A percentile compares a stretch with the other conserved stretches of the same genome.
These are phyloP conservation scores for Brachyhypopomus gauderio DNA, from an alignment of 2,113 vertebrate genomes.

Conservation along the genomic window DNA sequence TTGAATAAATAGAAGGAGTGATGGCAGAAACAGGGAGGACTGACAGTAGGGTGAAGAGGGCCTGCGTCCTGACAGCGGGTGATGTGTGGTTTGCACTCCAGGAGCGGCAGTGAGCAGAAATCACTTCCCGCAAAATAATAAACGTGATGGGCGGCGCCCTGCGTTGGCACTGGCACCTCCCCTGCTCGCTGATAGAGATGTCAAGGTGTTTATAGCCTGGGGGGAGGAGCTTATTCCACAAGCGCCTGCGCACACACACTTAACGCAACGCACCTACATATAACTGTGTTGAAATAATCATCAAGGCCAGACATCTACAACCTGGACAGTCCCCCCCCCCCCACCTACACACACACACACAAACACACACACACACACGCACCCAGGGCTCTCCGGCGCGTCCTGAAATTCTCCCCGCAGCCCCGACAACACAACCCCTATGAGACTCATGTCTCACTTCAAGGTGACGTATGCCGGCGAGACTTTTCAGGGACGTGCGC, in stretches of 20 bases:
- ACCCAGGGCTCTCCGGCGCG: background rate
- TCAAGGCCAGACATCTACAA: background rate
- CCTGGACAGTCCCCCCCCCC: background rate
- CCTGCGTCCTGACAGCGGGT: constrained; percentile 47
- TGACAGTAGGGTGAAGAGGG: constrained; percentile 16
- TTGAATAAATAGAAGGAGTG: constrained; percentile 37
- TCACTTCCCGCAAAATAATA: constrained; percentile 59
- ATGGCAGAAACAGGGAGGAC: background rate
- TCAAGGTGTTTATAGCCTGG: constrained; percentile 45
- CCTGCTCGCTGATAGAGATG: constrained; percentile 55
- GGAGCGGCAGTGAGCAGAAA: constrained; percentile 49
- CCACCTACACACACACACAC: no score
- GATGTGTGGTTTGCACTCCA: constrained; percentile 59
- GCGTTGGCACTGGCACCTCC: constrained; percentile 26
- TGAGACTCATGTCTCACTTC: background rate
- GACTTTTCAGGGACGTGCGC: background rate
- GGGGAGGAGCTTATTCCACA: constrained; percentile 38
- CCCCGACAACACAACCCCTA: background rate
- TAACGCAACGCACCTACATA: constrained; percentile 31
- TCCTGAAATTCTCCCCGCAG: background rate
- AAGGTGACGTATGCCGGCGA: background rate
- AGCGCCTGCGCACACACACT: constrained; percentile 34
- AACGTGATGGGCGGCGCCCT: constrained; percentile 50
- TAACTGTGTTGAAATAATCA: background rate
- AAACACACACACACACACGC: no score